phyloP scores from a whole-genome alignment of 2,113 vertebrate species.

The Gobius niger region DNA sequence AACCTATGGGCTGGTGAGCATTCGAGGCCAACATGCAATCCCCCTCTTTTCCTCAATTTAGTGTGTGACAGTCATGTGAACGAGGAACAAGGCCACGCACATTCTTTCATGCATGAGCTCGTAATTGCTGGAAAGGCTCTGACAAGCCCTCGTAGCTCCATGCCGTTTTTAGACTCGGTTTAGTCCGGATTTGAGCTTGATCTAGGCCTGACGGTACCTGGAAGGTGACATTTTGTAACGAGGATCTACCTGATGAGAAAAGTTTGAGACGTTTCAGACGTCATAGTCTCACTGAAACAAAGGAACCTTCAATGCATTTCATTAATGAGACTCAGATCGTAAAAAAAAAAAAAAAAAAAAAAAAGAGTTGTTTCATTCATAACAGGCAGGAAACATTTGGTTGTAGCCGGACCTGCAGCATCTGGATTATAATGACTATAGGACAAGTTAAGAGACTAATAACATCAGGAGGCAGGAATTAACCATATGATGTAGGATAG shows the following conservation, averaged over 20 bases:
- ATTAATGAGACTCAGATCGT: constrained; percentile 36
- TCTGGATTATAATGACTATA: constrained; percentile 8
- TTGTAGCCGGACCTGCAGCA: constrained; percentile 9
- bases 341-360: not conserved
- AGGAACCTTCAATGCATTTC: constrained; percentile 36
- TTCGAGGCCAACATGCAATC: constrained; percentile 46
- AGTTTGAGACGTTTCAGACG: too few relatives aligned
- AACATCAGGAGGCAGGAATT: constrained; percentile 27
- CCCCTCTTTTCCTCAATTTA: constrained; percentile 24
- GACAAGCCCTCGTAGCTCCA: constrained; percentile 28
- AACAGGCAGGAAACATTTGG: not conserved
- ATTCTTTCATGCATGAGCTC: constrained; percentile 73
- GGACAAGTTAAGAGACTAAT: constrained; percentile 23
- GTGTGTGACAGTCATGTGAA: constrained; percentile 77
- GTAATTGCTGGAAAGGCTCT: constrained; percentile 59
- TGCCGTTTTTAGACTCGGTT: too few relatives aligned
- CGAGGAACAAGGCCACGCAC: constrained; percentile 67
- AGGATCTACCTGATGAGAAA: too few relatives aligned
- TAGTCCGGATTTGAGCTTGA: too few relatives aligned
- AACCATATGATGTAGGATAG: constrained; percentile 39
- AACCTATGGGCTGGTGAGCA: constrained; percentile 36
- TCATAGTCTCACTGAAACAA: too few relatives aligned
- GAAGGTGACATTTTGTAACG: too few relatives aligned
- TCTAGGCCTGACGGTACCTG: too few relatives aligned
- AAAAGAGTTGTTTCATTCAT: constrained; percentile 15